Percentiles rank a stretch among this genome's conserved stretches.
phyloP scores from a whole-genome alignment of 2,888 invertebrate genomes.

The Gandaritis pyraliata region DNA sequence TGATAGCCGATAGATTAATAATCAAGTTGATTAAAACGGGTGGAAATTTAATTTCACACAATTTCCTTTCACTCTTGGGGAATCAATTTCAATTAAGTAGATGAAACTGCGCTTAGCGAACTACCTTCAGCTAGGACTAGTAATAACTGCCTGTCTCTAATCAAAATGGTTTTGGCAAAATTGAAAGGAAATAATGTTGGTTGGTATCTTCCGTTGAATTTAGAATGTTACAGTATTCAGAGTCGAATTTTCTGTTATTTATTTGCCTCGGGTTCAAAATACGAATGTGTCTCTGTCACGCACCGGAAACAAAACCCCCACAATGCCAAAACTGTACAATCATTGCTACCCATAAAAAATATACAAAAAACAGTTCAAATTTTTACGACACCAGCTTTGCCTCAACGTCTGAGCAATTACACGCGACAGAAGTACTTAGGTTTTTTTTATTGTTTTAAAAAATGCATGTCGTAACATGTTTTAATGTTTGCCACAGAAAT shows the following conservation, averaged over 20 bases:
- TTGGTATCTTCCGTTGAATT: no score
- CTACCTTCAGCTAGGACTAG: no score
- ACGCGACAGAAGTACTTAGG: constrained; percentile 11
- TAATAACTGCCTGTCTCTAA: no score
- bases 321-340: constrained; percentile 12
- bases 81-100: no score
- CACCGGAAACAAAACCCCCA: constrained; percentile 30
- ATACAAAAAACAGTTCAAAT: constrained; percentile 27
- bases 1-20: neutral
- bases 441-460: constrained; percentile 26
- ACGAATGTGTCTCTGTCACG: constrained; percentile 29
- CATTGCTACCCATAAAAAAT: constrained; percentile 17
- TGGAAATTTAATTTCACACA: constrained; percentile 10
- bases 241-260: constrained; percentile 4
- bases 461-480: constrained; percentile 20
- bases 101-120: no score
- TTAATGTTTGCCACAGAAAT: constrained; percentile 30
- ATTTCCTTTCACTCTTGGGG: constrained; percentile 16
- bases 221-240: neutral
- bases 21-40: constrained; percentile 4
- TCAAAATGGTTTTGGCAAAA: no score
- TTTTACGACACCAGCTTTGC: constrained; percentile 26
- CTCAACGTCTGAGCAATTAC: constrained; percentile 24
- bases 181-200: no score
- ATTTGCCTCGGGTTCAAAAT: constrained; percentile 17